Conservation (phyloP, 2,888 invertebrate species). For the Adelphocoris suturalis region DNA sequence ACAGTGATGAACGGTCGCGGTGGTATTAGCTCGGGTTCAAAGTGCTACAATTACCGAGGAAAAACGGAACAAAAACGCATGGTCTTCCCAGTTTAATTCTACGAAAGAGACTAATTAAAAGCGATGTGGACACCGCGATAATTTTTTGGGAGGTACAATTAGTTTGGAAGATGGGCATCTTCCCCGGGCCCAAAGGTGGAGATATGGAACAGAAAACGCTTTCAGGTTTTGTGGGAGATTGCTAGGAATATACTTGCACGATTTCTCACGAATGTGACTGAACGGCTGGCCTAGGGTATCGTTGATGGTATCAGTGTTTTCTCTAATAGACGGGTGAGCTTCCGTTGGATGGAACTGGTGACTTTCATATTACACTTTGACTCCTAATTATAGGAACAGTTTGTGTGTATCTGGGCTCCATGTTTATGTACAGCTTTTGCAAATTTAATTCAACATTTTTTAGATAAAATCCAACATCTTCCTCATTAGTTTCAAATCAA, state of each 20-base stretch:
- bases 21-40: neutral
- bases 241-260: conserved; percentile 19
- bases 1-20: conserved; percentile 9
- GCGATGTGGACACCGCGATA: conserved; percentile 44
- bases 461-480: no score
- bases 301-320: no score
- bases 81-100: neutral
- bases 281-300: no score
- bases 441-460: no score
- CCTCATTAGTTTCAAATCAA: no score
- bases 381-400: no score
- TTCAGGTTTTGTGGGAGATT: neutral
- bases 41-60: conserved; percentile 14
- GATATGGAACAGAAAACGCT: conserved; percentile 1
- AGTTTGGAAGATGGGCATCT: conserved; percentile 16
- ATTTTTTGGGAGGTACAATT: conserved; percentile 50
- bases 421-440: no score
- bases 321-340: no score
- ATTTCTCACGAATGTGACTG: neutral
- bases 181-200: neutral
- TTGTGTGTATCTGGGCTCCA: no score
- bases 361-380: no score
- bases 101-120: conserved; percentile 47
- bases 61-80: no score
- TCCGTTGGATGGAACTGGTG: no score